These are phyloP conservation scores for Sepiola atlantica DNA, from an alignment of 2,888 invertebrate genomes.

Conservation along the genomic window DNA sequence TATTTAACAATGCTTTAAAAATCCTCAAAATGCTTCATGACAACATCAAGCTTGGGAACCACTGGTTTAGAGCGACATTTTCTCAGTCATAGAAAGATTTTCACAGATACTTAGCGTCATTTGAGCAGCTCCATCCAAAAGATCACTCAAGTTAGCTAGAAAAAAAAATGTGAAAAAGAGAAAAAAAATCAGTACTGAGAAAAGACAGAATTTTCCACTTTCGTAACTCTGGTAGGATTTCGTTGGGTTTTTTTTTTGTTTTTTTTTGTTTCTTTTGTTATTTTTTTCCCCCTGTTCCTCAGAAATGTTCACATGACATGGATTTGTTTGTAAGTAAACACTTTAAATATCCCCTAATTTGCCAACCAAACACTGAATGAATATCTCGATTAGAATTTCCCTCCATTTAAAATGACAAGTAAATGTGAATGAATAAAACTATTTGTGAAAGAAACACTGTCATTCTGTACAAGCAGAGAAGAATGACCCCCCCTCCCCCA, in stretches of 20 bases:
- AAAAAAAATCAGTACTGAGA: background rate
- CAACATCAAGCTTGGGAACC: too few relatives aligned
- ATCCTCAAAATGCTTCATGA: too few relatives aligned
- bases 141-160: background rate
- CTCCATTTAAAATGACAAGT: constrained; percentile 8
- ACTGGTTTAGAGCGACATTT: background rate
- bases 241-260: too few relatives aligned
- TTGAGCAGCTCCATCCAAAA: background rate
- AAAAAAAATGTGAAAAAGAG: background rate
- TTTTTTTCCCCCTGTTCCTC: background rate
- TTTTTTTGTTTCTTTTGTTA: too few relatives aligned
- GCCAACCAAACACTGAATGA: constrained; percentile 32
- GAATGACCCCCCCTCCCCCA: background rate
- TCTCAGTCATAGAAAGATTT: background rate
- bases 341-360: constrained; percentile 32
- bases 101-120: background rate
- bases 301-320: background rate
- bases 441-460: background rate
- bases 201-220: background rate
- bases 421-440: constrained; percentile 12
- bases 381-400: constrained; percentile 4
- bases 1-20: too few relatives aligned
- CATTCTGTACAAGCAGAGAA: background rate
- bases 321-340: constrained; percentile 32
- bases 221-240: background rate